Evolutionary conservation across 1,140 invertebrate genomes (phyloP).

Genomic region (Drosophila ficusphila): DNA sequence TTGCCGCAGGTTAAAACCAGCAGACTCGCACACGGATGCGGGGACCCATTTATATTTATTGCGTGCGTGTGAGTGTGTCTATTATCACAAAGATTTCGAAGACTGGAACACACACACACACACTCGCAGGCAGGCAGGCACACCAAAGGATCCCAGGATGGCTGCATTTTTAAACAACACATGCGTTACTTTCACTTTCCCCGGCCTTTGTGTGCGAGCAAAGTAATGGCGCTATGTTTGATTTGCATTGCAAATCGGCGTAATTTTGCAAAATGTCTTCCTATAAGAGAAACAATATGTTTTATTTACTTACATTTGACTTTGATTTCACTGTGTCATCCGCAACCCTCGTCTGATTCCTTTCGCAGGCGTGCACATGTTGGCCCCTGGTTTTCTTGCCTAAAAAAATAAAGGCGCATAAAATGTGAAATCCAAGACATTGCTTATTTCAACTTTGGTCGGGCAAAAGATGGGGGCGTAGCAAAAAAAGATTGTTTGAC

Average conservation of each 20-base stretch:
- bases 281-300: constrained; percentile 82
- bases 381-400: neutral
- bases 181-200: constrained; percentile 56
- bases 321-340: constrained; percentile 67
- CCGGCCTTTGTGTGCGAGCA: constrained; percentile 26
- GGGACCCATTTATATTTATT: constrained; percentile 53
- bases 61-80: constrained; percentile 52
- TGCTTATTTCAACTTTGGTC: constrained; percentile 35
- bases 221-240: constrained; percentile 81
- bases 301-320: constrained; percentile 82
- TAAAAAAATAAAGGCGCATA: constrained; percentile 19
- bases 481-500: constrained; percentile 43
- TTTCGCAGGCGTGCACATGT: constrained; percentile 26
- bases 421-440: constrained; percentile 47
- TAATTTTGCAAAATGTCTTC: constrained; percentile 81
- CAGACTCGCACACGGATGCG: constrained; percentile 26
- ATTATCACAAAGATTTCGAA: constrained; percentile 71
- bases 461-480: constrained; percentile 1
- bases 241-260: constrained; percentile 81
- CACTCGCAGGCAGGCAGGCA: constrained; percentile 16
- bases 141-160: constrained; percentile 24
- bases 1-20: constrained; percentile 71
- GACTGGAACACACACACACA: constrained; percentile 18
- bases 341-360: constrained; percentile 10
- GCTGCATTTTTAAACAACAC: constrained; percentile 72